These are phyloP conservation scores for Aproaerema taeniolella DNA, from an alignment of 2,888 invertebrate species.

Conservation along the genomic window DNA sequence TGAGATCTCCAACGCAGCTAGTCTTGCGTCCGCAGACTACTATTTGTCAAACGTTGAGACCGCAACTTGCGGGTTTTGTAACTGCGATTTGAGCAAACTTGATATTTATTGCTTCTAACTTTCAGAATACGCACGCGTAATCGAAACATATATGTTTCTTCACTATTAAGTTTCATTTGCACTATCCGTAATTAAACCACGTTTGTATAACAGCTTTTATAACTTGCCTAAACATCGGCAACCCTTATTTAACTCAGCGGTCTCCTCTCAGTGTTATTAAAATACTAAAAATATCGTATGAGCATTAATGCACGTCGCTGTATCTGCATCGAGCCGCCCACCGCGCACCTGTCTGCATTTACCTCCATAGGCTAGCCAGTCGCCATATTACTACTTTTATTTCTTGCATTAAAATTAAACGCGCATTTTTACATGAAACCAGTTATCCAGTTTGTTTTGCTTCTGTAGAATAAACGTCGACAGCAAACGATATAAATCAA, in stretches of 20 bases:
- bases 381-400: slow-evolving; percentile 24
- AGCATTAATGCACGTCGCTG: slow-evolving; percentile 47
- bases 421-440: slow-evolving; percentile 21
- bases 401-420: slow-evolving; percentile 27
- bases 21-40: slow-evolving; percentile 40
- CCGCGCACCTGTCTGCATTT: slow-evolving; percentile 49
- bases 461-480: slow-evolving; percentile 6
- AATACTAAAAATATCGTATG: slow-evolving; percentile 54
- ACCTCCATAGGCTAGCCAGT: slow-evolving; percentile 31
- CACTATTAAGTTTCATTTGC: slow-evolving; percentile 18
- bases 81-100: slow-evolving; percentile 57
- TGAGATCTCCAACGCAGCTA: slow-evolving; percentile 23
- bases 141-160: slow-evolving; percentile 44
- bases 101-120: slow-evolving; percentile 58
- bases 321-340: slow-evolving; percentile 40
- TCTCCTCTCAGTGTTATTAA: slow-evolving; percentile 44
- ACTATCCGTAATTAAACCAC: slow-evolving; percentile 16
- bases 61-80: slow-evolving; percentile 57
- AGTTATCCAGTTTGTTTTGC: slow-evolving; percentile 15
- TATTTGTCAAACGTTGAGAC: slow-evolving; percentile 58
- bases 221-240: too few relatives aligned
- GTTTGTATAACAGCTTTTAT: too few relatives aligned
- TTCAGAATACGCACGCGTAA: slow-evolving; percentile 49
- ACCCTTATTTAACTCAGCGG: slow-evolving; percentile 34
- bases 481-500: slow-evolving; percentile 14